Conservation (phyloP, 2,888 invertebrate species). For the Polylopha cassiicola region DNA sequence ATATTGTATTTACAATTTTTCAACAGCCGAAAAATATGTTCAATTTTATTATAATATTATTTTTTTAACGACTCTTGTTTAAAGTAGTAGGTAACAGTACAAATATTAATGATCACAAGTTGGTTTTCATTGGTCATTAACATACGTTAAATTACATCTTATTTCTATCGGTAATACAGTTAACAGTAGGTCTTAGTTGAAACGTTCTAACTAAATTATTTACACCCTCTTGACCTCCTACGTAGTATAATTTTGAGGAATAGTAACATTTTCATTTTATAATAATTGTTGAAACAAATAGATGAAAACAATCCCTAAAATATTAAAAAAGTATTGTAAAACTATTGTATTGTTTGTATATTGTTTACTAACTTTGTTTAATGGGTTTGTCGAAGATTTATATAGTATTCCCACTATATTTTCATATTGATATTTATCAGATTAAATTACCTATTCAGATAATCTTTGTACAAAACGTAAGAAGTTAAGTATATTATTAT, state of each 20-base stretch:
- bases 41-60: slow-evolving; percentile 74
- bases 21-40: slow-evolving; percentile 79
- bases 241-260: slow-evolving; percentile 20
- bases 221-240: slow-evolving; percentile 41
- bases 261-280: neutral
- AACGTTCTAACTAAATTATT: slow-evolving; percentile 57
- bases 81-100: slow-evolving; percentile 78
- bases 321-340: too few relatives aligned
- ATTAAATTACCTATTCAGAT: too few relatives aligned
- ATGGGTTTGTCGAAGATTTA: too few relatives aligned
- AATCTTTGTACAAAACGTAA: too few relatives aligned
- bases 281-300: too few relatives aligned
- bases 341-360: too few relatives aligned
- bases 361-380: too few relatives aligned
- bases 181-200: slow-evolving; percentile 69
- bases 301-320: too few relatives aligned
- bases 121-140: slow-evolving; percentile 80
- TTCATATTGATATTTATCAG: too few relatives aligned
- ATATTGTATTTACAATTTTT: slow-evolving; percentile 78
- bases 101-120: slow-evolving; percentile 79
- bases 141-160: slow-evolving; percentile 76
- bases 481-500: too few relatives aligned
- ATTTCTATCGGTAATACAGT: slow-evolving; percentile 65
- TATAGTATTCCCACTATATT: too few relatives aligned
- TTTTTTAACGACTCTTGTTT: slow-evolving; percentile 78